Base-by-base conservation (phyloP, 2,888 invertebrate genomes). In the Lottia gigantea region DNA sequence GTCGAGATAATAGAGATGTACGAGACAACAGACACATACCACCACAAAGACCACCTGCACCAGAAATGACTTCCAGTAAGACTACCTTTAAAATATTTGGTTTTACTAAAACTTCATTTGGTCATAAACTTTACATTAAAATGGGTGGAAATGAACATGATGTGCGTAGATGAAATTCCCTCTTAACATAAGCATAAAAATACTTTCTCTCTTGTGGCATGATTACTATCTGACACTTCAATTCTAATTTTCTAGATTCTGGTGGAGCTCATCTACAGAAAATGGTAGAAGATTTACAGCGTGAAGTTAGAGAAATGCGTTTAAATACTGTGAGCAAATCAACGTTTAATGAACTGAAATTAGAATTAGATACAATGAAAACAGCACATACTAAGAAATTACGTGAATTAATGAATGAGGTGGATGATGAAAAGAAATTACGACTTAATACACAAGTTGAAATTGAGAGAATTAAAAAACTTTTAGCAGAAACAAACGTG, bases 311-410 rank as follows among this genome's bases (percentile, higher is more conserved):
- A 64, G 80, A 83, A 40, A 72, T 85, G 46, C 77, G 78, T 73
- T 67, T 76, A 55, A 82, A 80, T 75, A 80, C 80, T 70, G 81
- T 84, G 72, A 85, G 82, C 73, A 93, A 95, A 91, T 93, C 92
- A 77, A 94, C 95, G 85, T 91, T 95, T 77, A 94, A 94, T 85
- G 91, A 93, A 76, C 94, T 93, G 83, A 81, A 82, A 70, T 73
- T 78, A 66, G 83, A 83, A 45, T 66, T 86, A 62, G 85, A 85
- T n/a, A 74, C 73, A 15, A 70, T 84, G 40, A 80, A 78, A 74
- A 76, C 76, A 14, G 72, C 71, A 16, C 79, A 80, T 71, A 77
- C 80, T 14, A 81, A 84, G 70, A 80, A 84, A 70, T 78, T 87
- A 46, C 73, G 80, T 55, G 84, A 87, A 46, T 76, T 88, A 46